phyloP scores from a whole-genome alignment of 2,888 invertebrate species.

The Conomelus anceps region DNA sequence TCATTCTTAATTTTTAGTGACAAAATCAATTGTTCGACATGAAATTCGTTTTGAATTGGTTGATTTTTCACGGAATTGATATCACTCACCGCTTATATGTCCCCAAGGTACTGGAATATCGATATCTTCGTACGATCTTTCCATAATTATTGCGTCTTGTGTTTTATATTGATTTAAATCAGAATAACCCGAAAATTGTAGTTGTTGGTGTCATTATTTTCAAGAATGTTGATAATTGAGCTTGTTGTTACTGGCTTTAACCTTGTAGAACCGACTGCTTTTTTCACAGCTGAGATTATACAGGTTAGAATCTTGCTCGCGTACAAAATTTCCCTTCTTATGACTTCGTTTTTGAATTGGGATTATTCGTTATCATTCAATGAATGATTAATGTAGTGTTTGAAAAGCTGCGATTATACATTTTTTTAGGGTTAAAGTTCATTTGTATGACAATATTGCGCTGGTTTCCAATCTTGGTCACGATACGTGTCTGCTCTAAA shows the following conservation, averaged over 20 bases:
- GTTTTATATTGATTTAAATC: background rate
- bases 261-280: background rate
- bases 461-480: no score
- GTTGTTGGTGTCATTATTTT: background rate
- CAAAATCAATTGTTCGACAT: no score
- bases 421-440: no score
- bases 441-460: no score
- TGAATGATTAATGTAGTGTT: no score
- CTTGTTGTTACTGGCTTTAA: background rate
- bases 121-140: background rate
- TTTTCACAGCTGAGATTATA: background rate
- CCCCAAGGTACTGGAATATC: conserved; percentile 9
- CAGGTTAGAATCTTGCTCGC: background rate
- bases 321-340: no score
- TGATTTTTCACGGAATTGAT: background rate
- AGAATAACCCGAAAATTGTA: background rate
- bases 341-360: no score
- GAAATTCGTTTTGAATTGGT: background rate
- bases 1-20: background rate
- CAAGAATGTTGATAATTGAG: background rate
- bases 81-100: background rate
- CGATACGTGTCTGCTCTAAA: no score
- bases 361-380: no score
- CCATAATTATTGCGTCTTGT: background rate
- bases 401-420: no score